These are phyloP conservation scores for Tortrix viridana DNA, from an alignment of 2,888 invertebrate species.

Conservation along the genomic window DNA sequence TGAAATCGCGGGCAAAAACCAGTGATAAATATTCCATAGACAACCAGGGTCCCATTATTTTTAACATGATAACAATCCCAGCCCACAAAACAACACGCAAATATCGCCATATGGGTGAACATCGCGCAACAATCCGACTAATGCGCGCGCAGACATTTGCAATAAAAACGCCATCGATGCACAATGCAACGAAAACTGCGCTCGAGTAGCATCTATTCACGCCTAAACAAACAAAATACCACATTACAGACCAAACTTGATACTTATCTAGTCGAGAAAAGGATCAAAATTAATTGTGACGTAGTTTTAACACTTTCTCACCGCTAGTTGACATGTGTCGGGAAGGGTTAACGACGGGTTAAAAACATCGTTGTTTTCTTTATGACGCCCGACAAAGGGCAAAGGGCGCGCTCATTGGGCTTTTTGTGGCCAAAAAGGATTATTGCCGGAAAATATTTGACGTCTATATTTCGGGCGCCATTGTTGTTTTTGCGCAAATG, in stretches of 20 bases:
- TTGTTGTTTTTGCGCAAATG: constrained; percentile 33
- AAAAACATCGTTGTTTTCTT: constrained; percentile 73
- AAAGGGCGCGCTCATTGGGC: constrained; percentile 62
- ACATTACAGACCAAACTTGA: constrained; percentile 25
- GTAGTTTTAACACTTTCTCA: constrained; percentile 56
- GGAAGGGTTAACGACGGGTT: constrained; percentile 73
- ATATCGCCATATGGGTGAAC: constrained; percentile 64
- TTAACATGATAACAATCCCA: constrained; percentile 33
- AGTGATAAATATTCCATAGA: no score
- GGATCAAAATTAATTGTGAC: constrained; percentile 37
- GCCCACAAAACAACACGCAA: constrained; percentile 55
- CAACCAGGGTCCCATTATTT: background rate
- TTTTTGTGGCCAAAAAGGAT: constrained; percentile 63
- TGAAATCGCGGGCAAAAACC: background rate
- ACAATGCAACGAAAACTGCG: constrained; percentile 56
- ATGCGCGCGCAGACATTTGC: constrained; percentile 65
- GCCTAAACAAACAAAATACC: constrained; percentile 37
- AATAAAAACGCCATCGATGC: constrained; percentile 68
- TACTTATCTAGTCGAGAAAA: constrained; percentile 33
- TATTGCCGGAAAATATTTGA: constrained; percentile 60
- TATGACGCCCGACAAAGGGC: constrained; percentile 65
- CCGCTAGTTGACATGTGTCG: constrained; percentile 65
- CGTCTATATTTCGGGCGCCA: constrained; percentile 53
- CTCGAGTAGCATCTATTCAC: constrained; percentile 44
- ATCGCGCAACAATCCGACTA: constrained; percentile 63